Percentiles rank a stretch among this genome's conserved stretches.
Evolutionary conservation across 2,888 invertebrate genomes (phyloP).

Genomic region (Eumerus sabulonum): DNA sequence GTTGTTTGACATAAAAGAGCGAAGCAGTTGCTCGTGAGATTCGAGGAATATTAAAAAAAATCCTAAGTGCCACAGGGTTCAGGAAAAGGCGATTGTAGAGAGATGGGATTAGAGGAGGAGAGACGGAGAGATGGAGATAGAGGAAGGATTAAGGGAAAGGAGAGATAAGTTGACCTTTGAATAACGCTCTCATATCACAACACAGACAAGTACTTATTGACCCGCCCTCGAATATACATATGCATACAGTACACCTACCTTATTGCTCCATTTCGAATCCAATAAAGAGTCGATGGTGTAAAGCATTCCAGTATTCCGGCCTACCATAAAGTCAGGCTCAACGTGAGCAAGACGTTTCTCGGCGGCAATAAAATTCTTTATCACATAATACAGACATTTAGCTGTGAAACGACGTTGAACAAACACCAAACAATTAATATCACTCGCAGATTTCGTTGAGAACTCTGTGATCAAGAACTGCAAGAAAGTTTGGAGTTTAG

Average conservation of each 20-base stretch:
- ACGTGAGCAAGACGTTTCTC: conserved; percentile 81
- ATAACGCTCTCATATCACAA: too few relatives aligned
- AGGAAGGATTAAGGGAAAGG: too few relatives aligned
- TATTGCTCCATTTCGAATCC: conserved; percentile 73
- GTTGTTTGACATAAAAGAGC: too few relatives aligned
- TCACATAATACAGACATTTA: conserved; percentile 85
- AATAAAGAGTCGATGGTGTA: conserved; percentile 73
- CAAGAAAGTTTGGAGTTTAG: conserved; percentile 83
- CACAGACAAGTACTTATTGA: too few relatives aligned
- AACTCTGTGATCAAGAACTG: conserved; percentile 82
- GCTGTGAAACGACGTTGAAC: conserved; percentile 83
- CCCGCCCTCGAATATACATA: too few relatives aligned
- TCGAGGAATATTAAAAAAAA: too few relatives aligned
- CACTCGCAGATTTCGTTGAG: conserved; percentile 74
- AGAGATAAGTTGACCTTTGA: too few relatives aligned
- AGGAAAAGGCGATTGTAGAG: too few relatives aligned
- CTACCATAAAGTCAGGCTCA: conserved; percentile 86
- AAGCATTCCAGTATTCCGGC: conserved; percentile 75
- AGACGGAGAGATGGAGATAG: too few relatives aligned
- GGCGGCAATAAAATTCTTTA: conserved; percentile 80
- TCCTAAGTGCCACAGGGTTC: too few relatives aligned
- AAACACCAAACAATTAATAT: conserved; percentile 76
- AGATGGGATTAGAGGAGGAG: too few relatives aligned
- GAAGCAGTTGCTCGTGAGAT: too few relatives aligned
- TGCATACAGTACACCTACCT: conserved; percentile 70